These are phyloP conservation scores for Larimichthys crocea DNA, from an alignment of 2,113 vertebrate genomes.

Conservation along the genomic window DNA sequence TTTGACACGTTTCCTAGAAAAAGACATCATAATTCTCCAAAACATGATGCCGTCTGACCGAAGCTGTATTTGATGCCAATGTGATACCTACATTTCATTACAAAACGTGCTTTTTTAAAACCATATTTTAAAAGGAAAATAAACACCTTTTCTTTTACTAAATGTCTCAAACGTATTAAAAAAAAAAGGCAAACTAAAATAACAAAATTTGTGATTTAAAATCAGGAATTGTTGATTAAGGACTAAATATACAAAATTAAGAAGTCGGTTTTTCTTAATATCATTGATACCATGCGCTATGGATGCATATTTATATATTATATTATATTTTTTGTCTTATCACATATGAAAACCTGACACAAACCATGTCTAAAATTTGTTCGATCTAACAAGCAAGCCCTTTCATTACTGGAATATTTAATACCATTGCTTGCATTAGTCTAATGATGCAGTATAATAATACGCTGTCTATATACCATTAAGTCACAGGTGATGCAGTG, in stretches of 20 bases:
- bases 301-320: no score
- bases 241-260: no score
- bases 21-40: no score
- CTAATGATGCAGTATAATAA: conserved; percentile 19
- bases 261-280: no score
- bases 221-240: no score
- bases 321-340: neutral
- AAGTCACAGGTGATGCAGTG: conserved; percentile 47
- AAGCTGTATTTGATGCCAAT: neutral
- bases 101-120: neutral
- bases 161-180: neutral
- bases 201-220: neutral
- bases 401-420: conserved; percentile 9
- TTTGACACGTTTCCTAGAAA: neutral
- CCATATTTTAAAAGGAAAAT: neutral
- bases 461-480: conserved; percentile 11
- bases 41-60: neutral
- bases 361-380: neutral
- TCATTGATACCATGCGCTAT: no score
- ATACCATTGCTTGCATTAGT: conserved; percentile 5
- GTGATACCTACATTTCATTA: neutral
- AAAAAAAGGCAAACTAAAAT: no score
- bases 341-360: neutral
- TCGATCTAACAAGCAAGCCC: neutral
- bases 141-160: neutral